phyloP scores from a whole-genome alignment of 2,113 vertebrate species.

The Zapornia atra region DNA sequence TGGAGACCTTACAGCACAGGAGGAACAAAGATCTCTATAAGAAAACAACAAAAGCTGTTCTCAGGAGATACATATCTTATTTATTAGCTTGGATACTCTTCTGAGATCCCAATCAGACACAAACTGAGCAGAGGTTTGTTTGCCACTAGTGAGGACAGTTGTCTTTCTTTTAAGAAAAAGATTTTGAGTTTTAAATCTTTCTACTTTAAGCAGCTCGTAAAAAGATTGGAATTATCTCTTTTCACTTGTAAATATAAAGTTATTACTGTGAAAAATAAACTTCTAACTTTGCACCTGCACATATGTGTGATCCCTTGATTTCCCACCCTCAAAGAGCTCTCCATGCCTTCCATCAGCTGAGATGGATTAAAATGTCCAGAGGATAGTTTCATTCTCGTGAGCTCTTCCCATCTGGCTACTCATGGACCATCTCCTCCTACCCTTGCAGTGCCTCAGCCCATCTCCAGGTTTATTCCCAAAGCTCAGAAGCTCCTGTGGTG shows the following conservation, averaged over 20 bases:
- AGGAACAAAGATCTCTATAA: conserved; percentile 13
- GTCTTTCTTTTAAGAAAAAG: neutral
- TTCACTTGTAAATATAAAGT: neutral
- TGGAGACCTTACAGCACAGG: neutral
- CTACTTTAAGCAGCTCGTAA: neutral
- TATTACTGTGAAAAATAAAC: neutral
- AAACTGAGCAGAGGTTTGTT: neutral
- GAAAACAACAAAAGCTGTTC: conserved; percentile 34
- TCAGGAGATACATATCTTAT: conserved; percentile 40
- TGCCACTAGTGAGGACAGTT: neutral
- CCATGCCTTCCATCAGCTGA: rapidly evolving
- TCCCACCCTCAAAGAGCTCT: neutral
- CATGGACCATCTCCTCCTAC: neutral
- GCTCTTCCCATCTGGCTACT: neutral
- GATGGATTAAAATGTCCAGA: neutral
- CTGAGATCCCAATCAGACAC: neutral
- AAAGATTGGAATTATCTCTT: neutral
- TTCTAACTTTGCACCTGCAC: rapidly evolving
- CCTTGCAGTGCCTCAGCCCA: neutral
- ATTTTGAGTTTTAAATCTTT: neutral
- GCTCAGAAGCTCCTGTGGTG: neutral
- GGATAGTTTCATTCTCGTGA: neutral
- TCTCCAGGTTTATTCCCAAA: neutral
- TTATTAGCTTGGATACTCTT: conserved; percentile 35
- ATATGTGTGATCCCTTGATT: neutral